A percentile compares a stretch with the other conserved stretches of the same genome.
phyloP scores from a whole-genome alignment of 2,888 invertebrate species.

The Allygus modestus region DNA sequence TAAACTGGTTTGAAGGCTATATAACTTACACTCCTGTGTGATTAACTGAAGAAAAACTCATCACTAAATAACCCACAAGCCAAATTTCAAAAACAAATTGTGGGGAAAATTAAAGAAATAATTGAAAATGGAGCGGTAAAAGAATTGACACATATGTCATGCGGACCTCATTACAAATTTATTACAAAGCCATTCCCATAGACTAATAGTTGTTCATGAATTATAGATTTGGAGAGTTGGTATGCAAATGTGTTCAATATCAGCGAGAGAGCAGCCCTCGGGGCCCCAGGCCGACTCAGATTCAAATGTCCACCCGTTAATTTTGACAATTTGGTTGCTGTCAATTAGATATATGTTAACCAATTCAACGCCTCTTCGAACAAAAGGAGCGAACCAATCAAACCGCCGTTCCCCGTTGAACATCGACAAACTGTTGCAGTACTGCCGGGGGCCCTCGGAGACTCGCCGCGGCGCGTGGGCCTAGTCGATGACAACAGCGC shows the following conservation, averaged over 20 bases:
- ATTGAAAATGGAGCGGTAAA: neutral
- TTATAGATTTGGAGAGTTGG: conserved; percentile 23
- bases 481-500: neutral
- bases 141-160: conserved; percentile 25
- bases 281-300: conserved; percentile 29
- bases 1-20: neutral
- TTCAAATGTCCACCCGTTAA: conserved; percentile 40
- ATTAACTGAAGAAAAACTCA: neutral
- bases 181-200: conserved; percentile 38
- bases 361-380: conserved; percentile 51
- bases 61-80: conserved; percentile 1
- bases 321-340: conserved; percentile 47
- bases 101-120: conserved; percentile 1
- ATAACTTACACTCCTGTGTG: neutral
- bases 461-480: neutral
- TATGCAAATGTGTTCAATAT: conserved; percentile 42
- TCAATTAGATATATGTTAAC: conserved; percentile 51
- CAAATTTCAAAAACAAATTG: conserved; percentile 17
- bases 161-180: conserved; percentile 33
- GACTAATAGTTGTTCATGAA: conserved; percentile 50
- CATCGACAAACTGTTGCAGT: neutral
- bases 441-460: neutral
- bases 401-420: neutral
- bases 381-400: conserved; percentile 48
- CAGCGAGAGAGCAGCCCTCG: conserved; percentile 23